These are phyloP conservation scores for Neomonachus schauinslandi DNA, from an alignment of 2,113 vertebrate genomes.

Conservation along the genomic window DNA sequence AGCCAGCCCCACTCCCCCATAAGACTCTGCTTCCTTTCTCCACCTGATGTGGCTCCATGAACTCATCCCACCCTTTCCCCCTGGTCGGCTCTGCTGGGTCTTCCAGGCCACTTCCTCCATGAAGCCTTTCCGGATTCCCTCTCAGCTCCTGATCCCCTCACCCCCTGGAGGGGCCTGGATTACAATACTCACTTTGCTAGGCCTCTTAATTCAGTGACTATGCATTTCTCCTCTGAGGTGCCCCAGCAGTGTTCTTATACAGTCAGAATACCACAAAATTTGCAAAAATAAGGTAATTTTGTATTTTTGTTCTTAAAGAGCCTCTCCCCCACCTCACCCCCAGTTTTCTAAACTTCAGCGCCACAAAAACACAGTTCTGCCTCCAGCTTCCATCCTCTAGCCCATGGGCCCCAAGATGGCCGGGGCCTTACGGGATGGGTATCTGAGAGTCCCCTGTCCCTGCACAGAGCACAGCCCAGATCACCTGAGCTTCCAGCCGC, in stretches of 20 bases:
- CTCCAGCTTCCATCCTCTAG: background rate
- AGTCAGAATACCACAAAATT: background rate
- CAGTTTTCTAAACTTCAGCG: background rate
- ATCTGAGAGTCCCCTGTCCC: background rate
- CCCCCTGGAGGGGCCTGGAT: background rate
- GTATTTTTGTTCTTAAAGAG: background rate
- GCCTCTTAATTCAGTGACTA: background rate
- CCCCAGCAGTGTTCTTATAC: background rate
- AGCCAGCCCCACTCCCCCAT: no score
- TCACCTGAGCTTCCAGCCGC: background rate
- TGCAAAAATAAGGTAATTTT: slow-evolving; percentile 25
- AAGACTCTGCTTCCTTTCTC: background rate
- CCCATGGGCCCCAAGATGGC: background rate
- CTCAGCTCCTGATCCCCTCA: background rate
- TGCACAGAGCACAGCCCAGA: background rate
- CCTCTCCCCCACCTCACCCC: background rate
- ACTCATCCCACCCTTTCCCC: background rate
- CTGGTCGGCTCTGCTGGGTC: background rate
- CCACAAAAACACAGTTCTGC: background rate
- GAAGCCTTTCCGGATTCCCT: background rate
- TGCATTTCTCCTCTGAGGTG: background rate
- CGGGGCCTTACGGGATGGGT: background rate
- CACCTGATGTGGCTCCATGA: background rate
- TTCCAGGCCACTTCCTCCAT: background rate
- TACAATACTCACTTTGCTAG: background rate